These are phyloP conservation scores for Sebastes dallii DNA, from an alignment of 2,797 vertebrate species.

Conservation along the genomic window DNA sequence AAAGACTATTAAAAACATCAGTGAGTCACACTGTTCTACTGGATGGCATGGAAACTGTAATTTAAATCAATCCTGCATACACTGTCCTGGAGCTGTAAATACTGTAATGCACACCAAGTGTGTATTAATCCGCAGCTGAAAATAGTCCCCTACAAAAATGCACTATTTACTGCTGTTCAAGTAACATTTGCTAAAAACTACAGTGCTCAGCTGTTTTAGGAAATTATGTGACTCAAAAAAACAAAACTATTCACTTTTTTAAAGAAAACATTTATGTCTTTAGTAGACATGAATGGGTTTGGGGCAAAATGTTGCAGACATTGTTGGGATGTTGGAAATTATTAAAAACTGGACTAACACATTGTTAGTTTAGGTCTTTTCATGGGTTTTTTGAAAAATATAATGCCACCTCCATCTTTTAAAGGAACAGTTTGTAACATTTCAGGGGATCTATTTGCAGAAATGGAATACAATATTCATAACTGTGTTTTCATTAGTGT, in stretches of 20 bases:
- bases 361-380: not conserved
- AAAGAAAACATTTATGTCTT: not conserved
- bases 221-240: not conserved
- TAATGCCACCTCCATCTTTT: not conserved
- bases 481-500: too few species aligned
- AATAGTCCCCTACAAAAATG: not conserved
- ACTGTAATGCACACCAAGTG: not conserved
- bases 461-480: too few species aligned
- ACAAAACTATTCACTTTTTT: not conserved
- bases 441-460: too few species aligned
- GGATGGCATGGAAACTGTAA: not conserved
- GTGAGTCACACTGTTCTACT: not conserved
- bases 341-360: not conserved
- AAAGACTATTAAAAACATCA: not conserved
- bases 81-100: not conserved
- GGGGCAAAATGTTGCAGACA: not conserved
- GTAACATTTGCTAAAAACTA: not conserved
- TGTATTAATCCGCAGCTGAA: not conserved
- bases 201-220: accelerated
- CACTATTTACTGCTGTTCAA: not conserved
- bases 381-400: not conserved
- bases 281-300: not conserved
- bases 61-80: not conserved
- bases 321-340: not conserved
- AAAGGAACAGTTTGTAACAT: not conserved